A percentile compares a stretch with the other conserved stretches of the same genome.
Evolutionary conservation across 1,140 invertebrate genomes (phyloP).

Genomic region (Drosophila watanabei): DNA sequence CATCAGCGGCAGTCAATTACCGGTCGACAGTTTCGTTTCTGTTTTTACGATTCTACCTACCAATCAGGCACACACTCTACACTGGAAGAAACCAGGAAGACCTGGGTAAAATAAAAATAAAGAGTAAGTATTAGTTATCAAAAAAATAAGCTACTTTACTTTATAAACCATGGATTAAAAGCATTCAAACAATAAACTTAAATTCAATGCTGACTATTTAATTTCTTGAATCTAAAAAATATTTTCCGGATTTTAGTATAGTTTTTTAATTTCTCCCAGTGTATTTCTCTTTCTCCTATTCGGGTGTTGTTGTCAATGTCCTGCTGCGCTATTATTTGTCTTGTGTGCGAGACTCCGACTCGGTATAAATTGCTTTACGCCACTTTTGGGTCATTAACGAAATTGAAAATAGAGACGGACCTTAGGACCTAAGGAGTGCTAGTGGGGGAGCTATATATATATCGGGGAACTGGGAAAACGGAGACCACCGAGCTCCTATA

Average conservation of each 20-base stretch:
- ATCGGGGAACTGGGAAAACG: constrained; percentile 16
- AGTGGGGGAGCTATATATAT: background rate
- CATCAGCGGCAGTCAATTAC: constrained; percentile 55
- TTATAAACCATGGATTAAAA: background rate
- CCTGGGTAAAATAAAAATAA: background rate
- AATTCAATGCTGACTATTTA: background rate
- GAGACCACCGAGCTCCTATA: constrained; percentile 52
- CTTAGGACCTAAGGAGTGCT: constrained; percentile 49
- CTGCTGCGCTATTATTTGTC: constrained; percentile 85
- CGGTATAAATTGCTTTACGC: constrained; percentile 81
- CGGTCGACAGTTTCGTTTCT: constrained; percentile 43
- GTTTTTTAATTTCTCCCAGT: constrained; percentile 4
- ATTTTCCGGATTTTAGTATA: background rate
- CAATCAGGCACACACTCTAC: constrained; percentile 13
- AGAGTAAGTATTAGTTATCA: too few relatives aligned
- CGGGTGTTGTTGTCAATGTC: constrained; percentile 84
- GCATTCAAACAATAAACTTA: too few relatives aligned
- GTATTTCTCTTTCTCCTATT: constrained; percentile 20
- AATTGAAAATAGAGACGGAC: constrained; percentile 80
- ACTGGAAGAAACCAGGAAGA: background rate
- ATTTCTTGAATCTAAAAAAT: too few relatives aligned
- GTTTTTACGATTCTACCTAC: constrained; percentile 15
- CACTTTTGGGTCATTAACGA: constrained; percentile 85
- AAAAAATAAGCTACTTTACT: rapidly evolving
- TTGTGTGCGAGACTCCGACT: constrained; percentile 62